Conservation (phyloP, 2,888 invertebrate species). For the Dicyrtomina minuta region DNA sequence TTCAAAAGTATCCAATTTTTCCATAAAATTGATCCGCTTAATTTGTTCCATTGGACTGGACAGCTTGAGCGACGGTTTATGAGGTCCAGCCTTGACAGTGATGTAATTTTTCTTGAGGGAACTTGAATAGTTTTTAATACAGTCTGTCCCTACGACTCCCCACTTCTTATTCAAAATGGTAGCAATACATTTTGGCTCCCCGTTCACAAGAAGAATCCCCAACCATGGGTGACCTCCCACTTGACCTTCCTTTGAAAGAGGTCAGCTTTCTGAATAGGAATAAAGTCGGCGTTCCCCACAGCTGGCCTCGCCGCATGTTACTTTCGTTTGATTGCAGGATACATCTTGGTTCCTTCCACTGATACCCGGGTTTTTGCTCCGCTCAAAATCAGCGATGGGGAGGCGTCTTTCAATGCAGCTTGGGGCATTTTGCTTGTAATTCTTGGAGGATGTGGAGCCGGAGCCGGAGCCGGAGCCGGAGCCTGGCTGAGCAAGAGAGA, state of each 20-base stretch:
- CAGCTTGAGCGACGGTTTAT: constrained; percentile 1
- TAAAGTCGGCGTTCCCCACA: constrained; percentile 24
- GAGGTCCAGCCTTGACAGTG: constrained; percentile 29
- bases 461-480: no score
- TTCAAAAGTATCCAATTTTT: not conserved
- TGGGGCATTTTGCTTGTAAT: constrained; percentile 4
- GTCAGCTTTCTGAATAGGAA: not conserved
- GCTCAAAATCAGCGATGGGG: not conserved
- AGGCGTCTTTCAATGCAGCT: not conserved
- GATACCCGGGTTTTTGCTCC: not conserved
- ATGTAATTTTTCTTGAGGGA: constrained; percentile 25
- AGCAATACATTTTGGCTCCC: constrained; percentile 23
- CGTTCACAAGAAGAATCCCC: constrained; percentile 28
- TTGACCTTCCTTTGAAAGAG: not conserved
- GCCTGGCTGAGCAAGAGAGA: not conserved
- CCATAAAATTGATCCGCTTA: constrained; percentile 34
- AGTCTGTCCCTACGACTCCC: constrained; percentile 16
- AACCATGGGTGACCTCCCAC: constrained; percentile 37
- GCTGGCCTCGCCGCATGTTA: constrained; percentile 15
- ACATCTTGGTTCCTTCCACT: not conserved
- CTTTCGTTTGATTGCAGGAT: not conserved
- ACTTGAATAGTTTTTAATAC: constrained; percentile 17
- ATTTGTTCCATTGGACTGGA: constrained; percentile 36
- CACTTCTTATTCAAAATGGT: constrained; percentile 33
- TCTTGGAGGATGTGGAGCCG: no score